phyloP scores from a whole-genome alignment of 2,888 invertebrate genomes.

The Eustalomyia histrio region DNA sequence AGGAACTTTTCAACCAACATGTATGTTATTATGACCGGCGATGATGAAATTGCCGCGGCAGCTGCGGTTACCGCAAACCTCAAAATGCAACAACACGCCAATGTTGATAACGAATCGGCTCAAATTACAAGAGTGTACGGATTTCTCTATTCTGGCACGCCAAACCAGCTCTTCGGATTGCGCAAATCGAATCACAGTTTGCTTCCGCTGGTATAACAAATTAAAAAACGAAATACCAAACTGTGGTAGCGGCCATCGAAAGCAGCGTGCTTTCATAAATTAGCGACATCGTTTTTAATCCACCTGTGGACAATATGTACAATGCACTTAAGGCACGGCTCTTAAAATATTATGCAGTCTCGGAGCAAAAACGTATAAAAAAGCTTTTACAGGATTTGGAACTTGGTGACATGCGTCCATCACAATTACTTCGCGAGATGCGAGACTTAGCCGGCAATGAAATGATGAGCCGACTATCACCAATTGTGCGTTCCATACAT shows the following conservation, averaged over 20 bases:
- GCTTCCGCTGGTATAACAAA: constrained; percentile 61
- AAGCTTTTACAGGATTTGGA: constrained; percentile 66
- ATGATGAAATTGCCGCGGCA: background rate
- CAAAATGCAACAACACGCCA: background rate
- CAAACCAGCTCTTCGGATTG: constrained; percentile 28
- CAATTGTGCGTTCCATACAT: constrained; percentile 66
- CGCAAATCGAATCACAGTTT: constrained; percentile 68
- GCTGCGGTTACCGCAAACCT: background rate
- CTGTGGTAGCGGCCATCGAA: constrained; percentile 68
- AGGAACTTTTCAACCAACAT: too few species aligned
- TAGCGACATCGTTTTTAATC: constrained; percentile 67
- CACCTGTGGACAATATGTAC: constrained; percentile 62
- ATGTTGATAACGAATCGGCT: background rate
- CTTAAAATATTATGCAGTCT: constrained; percentile 65
- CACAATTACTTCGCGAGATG: constrained; percentile 69
- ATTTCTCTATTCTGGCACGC: constrained; percentile 47
- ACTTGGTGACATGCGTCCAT: constrained; percentile 68
- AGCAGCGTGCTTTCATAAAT: constrained; percentile 67
- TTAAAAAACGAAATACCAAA: constrained; percentile 68
- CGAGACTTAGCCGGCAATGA: constrained; percentile 61
- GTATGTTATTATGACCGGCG: background rate
- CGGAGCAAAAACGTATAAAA: constrained; percentile 65
- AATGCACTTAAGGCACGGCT: constrained; percentile 59
- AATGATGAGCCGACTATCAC: constrained; percentile 64
- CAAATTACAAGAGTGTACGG: constrained; percentile 20